Conservation (phyloP, 2,797 vertebrate genomes). For the Thalassophryne amazonica region DNA sequence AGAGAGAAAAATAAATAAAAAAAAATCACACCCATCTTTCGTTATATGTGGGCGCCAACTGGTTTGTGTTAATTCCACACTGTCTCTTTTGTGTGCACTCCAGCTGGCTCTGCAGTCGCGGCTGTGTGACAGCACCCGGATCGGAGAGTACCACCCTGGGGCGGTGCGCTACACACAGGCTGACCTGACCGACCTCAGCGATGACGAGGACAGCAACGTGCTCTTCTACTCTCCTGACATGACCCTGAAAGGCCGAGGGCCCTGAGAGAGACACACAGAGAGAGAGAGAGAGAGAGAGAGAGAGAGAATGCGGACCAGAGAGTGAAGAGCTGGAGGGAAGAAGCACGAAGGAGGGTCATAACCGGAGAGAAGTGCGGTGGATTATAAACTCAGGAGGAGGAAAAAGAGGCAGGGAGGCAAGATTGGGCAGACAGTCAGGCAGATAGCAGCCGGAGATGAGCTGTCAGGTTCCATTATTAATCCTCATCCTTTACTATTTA, state of each 20-base stretch:
- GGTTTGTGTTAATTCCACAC: slow-evolving; percentile 18
- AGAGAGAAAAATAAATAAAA: too few species aligned
- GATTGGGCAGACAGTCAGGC: slow-evolving; percentile 68
- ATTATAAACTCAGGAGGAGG: slow-evolving; percentile 65
- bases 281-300: not conserved
- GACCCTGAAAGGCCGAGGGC: slow-evolving; percentile 80
- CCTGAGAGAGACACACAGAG: slow-evolving; percentile 55
- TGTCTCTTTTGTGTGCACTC: slow-evolving; percentile 11
- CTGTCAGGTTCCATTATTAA: slow-evolving; percentile 79
- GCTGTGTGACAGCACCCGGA: slow-evolving; percentile 77
- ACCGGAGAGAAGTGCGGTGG: slow-evolving; percentile 46
- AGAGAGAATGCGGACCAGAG: slow-evolving; percentile 3
- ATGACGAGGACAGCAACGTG: slow-evolving; percentile 78
- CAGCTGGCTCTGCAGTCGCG: slow-evolving; percentile 83
- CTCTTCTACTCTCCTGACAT: slow-evolving; percentile 85
- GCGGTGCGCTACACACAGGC: slow-evolving; percentile 69
- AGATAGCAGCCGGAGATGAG: slow-evolving; percentile 78
- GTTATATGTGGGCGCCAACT: too few species aligned
- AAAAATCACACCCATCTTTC: too few species aligned
- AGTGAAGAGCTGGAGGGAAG: slow-evolving; percentile 42
- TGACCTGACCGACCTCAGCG: slow-evolving; percentile 66
- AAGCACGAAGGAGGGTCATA: slow-evolving; percentile 45
- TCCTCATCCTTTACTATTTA: slow-evolving; percentile 79
- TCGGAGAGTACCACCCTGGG: slow-evolving; percentile 79
- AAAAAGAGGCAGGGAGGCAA: slow-evolving; percentile 55